A percentile compares a stretch with the other conserved stretches of the same genome.
Evolutionary conservation across 2,113 vertebrate genomes (phyloP).

Genomic region (Rhinolophus ferrumequinum): DNA sequence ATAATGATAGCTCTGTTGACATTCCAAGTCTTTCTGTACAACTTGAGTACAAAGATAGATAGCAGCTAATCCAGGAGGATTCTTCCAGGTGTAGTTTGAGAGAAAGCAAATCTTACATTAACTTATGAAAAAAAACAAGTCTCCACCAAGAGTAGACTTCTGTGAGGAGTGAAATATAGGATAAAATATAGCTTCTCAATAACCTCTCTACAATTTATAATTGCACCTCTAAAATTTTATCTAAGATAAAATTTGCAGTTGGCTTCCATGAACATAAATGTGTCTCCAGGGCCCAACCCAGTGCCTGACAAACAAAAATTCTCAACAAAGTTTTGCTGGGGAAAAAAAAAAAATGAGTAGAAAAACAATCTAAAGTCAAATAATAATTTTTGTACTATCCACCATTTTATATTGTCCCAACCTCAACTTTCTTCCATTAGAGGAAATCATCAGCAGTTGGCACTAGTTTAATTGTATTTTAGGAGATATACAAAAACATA

Average conservation of each 20-base stretch:
- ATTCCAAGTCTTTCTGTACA: neutral
- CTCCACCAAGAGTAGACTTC: neutral
- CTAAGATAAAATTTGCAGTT: neutral
- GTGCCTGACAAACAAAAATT: neutral
- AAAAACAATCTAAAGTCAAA: constrained; percentile 36
- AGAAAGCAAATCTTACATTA: neutral
- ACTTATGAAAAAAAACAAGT: neutral
- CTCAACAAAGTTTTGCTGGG: neutral
- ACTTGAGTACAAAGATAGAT: constrained; percentile 14
- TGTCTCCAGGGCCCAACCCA: neutral
- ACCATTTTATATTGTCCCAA: constrained; percentile 18
- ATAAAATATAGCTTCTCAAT: neutral
- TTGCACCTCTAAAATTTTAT: neutral
- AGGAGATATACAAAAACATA: constrained; percentile 60
- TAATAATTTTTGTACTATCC: neutral
- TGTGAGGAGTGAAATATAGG: neutral
- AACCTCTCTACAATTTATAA: constrained; percentile 6
- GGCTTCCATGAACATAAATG: neutral
- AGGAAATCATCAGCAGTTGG: constrained; percentile 38
- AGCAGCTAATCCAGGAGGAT: constrained; percentile 8
- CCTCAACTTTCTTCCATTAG: constrained; percentile 33
- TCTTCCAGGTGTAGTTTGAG: neutral
- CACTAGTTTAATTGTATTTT: constrained; percentile 71
- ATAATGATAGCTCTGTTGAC: neutral
- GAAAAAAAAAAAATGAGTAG: neutral